Conservation (phyloP, 2,113 vertebrate genomes). For the Ginglymostoma cirratum region DNA sequence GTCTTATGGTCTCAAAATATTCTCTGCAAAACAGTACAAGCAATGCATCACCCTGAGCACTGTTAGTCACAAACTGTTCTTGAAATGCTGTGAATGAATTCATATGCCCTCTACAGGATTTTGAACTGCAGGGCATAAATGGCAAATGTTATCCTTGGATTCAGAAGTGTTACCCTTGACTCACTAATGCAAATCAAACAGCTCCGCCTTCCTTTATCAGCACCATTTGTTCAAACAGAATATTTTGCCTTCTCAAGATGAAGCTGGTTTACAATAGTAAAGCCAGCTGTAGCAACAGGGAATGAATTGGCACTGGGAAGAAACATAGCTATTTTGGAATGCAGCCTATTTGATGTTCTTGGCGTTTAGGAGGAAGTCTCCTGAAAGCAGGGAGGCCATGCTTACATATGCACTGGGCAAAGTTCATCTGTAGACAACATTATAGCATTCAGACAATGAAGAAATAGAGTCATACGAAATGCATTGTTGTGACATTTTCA, state of each 20-base stretch:
- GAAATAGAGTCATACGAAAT: not conserved
- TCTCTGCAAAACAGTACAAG: not conserved
- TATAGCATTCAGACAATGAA: not conserved
- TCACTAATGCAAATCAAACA: not conserved
- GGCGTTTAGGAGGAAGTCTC: not conserved
- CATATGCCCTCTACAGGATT: not conserved
- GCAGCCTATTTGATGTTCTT: not conserved
- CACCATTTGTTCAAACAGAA: not conserved
- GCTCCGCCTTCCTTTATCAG: not conserved
- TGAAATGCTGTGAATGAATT: not conserved
- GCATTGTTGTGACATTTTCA: not conserved
- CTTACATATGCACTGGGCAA: not conserved
- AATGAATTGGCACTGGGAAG: not conserved
- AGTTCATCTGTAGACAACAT: not conserved
- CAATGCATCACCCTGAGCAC: not conserved
- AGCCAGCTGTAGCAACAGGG: not conserved
- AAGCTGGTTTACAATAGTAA: not conserved
- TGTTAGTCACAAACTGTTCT: not conserved
- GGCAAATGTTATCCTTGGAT: not conserved
- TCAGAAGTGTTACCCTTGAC: not conserved
- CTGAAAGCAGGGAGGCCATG: not conserved
- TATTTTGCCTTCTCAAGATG: not conserved
- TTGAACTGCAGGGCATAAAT: not conserved
- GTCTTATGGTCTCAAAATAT: too few relatives aligned
- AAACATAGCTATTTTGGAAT: not conserved